Percentiles rank a stretch among this genome's conserved stretches.
Conservation (phyloP, 2,113 vertebrate genomes). For the Zingel zingel region DNA sequence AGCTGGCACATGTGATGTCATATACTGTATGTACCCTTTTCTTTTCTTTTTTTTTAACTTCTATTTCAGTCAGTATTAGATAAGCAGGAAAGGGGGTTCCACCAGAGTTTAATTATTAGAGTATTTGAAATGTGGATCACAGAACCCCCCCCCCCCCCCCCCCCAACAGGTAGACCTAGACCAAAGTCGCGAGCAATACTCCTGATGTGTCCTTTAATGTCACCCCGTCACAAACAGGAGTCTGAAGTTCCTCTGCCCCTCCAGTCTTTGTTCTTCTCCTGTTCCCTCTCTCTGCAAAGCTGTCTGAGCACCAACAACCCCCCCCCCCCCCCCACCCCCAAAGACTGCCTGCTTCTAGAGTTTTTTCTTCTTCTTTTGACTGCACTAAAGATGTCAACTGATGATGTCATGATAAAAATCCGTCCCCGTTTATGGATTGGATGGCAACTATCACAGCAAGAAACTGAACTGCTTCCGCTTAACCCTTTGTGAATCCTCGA, state of each 20-base stretch:
- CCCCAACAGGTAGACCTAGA: constrained; percentile 35
- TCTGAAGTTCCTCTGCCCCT: constrained; percentile 12
- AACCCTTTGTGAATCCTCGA: constrained; percentile 61
- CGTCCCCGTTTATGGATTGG: constrained; percentile 64
- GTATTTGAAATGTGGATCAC: constrained; percentile 2
- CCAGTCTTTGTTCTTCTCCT: constrained; percentile 13
- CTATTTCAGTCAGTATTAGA: constrained; percentile 34
- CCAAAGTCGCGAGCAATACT: constrained; percentile 74
- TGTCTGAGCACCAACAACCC: neutral
- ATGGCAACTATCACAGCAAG: constrained; percentile 69
- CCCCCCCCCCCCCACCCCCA: constrained; percentile 10
- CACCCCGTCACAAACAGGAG: constrained; percentile 44
- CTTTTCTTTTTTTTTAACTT: constrained; percentile 30
- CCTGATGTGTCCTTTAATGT: constrained; percentile 58
- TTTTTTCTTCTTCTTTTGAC: constrained; percentile 66
- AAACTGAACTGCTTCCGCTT: constrained; percentile 72
- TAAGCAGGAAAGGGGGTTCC: constrained; percentile 28
- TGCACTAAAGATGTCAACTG: constrained; percentile 85
- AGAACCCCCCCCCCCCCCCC: neutral
- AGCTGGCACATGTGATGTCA: constrained; percentile 75
- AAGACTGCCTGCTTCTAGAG: constrained; percentile 71
- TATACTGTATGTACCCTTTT: constrained; percentile 46
- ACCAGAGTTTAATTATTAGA: constrained; percentile 8
- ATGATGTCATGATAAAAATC: constrained; percentile 82
- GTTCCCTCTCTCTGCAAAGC: constrained; percentile 46